Evolutionary conservation across 1,140 invertebrate species (phyloP), one percentile per base, ranked within the genome.

Genomic region (Ectropis grisescens): DNA sequence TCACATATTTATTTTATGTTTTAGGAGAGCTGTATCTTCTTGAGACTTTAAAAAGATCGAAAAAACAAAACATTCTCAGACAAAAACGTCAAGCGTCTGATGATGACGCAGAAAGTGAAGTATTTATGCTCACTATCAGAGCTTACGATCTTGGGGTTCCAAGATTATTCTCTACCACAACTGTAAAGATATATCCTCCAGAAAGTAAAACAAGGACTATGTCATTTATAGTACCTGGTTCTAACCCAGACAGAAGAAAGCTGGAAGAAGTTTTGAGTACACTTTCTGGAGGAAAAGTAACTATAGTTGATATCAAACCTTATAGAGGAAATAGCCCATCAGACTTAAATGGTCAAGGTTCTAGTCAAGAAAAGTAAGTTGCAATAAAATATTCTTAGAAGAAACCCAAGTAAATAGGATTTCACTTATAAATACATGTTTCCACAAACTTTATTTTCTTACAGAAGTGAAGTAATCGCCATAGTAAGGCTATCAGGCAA

Each of bases 91-190:
- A 84, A 52, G 3, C 8, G 8, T 58, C 60, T 45, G 57, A 69
- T 35, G 34, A 38, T 12, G 58, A 82, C 33, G 51, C 79, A 47
- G 82, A 87, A 19, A 82, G 79, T 40, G 83, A 87, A 53, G 67
- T 89, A 15, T 88, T 85, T 39, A 84, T 86, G 1, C 68, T 93
- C 3, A 90, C 86, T 19, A 86, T 89, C 11, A 84, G 91, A 57
- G 92, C 91, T 8, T 93, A 92, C 53, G 93, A 94, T 78, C 83
- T 92, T 40, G 93, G 92, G 60, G 85, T 92, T 1, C 93, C 93
- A 1, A 88, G 89, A 53, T 74, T 88, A 39, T 91, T 82, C 34
- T 87, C 86, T 2, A 86, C 85, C 5, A 88, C 88, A 7, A 82
- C 84, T 38, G 87, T 91, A 37, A 83, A 89, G 58, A 78, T 91